Conservation (phyloP, 2,113 vertebrate species). For the Triplophysa siluroides region DNA sequence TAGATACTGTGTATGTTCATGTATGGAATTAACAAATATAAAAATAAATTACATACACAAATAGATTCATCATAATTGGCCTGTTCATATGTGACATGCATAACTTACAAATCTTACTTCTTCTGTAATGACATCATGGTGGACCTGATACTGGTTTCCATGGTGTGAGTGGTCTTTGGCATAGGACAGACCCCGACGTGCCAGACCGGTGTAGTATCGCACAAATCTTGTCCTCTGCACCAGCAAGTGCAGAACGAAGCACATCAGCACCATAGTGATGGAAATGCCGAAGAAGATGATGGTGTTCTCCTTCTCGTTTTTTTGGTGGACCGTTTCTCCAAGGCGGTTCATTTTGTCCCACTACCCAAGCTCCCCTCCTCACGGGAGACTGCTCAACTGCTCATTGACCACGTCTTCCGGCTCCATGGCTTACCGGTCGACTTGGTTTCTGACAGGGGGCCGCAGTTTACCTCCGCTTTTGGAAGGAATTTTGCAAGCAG, state of each 20-base stretch:
- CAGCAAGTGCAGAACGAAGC: slow-evolving; percentile 90
- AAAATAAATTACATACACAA: neutral
- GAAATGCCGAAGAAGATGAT: slow-evolving; percentile 97
- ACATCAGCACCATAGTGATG: slow-evolving; percentile 89
- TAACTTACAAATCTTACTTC: slow-evolving; percentile 91
- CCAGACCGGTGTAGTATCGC: slow-evolving; percentile 79
- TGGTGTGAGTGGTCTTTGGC: slow-evolving; percentile 61
- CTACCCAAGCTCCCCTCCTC: too few species aligned
- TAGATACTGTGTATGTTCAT: too few species aligned
- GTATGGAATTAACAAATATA: neutral
- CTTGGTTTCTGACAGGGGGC: too few species aligned
- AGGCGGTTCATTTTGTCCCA: too few species aligned
- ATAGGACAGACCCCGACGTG: slow-evolving; percentile 64
- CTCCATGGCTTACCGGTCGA: too few species aligned
- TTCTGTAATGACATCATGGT: slow-evolving; percentile 87
- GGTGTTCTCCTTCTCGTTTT: slow-evolving; percentile 87
- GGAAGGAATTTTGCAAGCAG: too few species aligned
- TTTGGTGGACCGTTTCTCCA: too few species aligned
- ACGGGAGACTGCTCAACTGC: too few species aligned
- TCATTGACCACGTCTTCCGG: too few species aligned
- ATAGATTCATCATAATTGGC: neutral
- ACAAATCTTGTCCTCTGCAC: slow-evolving; percentile 89
- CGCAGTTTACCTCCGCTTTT: too few species aligned
- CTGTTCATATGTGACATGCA: slow-evolving; percentile 11
- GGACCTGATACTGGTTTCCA: slow-evolving; percentile 81